Conservation (phyloP, 2,888 invertebrate genomes). For the Villa cingulata region DNA sequence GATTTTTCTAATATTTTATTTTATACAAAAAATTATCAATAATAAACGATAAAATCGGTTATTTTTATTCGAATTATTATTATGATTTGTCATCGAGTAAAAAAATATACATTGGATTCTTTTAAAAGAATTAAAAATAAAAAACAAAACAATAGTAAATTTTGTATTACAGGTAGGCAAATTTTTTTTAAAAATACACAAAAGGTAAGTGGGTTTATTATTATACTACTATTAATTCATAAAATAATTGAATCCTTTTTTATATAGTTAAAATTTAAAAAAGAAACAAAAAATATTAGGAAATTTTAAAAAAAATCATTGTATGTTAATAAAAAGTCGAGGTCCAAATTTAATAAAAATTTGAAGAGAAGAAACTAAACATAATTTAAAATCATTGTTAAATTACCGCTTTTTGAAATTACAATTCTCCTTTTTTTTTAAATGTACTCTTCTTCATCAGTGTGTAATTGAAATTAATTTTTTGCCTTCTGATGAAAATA, state of each 20-base stretch:
- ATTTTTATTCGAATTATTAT: conserved; percentile 3
- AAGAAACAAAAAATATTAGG: conserved; percentile 3
- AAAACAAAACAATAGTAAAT: neutral
- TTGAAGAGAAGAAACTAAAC: conserved; percentile 9
- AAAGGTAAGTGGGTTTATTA: conserved; percentile 3
- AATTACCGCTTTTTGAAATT: conserved; percentile 12
- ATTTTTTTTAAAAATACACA: neutral
- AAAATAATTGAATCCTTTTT: neutral
- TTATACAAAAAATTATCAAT: conserved; percentile 14
- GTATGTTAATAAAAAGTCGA: conserved; percentile 32
- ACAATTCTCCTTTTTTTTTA: neutral
- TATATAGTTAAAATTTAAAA: neutral
- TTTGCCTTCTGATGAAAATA: too few relatives aligned
- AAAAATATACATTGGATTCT: conserved; percentile 1
- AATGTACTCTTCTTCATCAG: neutral
- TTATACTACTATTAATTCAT: too few relatives aligned
- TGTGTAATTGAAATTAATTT: too few relatives aligned
- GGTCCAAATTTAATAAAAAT: conserved; percentile 31
- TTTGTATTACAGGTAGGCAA: conserved; percentile 2
- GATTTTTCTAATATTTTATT: conserved; percentile 26
- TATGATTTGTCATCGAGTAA: too few relatives aligned
- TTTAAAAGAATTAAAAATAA: neutral
- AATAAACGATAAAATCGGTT: neutral
- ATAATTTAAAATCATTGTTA: conserved; percentile 30
- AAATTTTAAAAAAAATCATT: neutral